These are phyloP conservation scores for Akabosia matsudoensis DNA, from an alignment of 1,140 invertebrate genomes.

Conservation along the genomic window DNA sequence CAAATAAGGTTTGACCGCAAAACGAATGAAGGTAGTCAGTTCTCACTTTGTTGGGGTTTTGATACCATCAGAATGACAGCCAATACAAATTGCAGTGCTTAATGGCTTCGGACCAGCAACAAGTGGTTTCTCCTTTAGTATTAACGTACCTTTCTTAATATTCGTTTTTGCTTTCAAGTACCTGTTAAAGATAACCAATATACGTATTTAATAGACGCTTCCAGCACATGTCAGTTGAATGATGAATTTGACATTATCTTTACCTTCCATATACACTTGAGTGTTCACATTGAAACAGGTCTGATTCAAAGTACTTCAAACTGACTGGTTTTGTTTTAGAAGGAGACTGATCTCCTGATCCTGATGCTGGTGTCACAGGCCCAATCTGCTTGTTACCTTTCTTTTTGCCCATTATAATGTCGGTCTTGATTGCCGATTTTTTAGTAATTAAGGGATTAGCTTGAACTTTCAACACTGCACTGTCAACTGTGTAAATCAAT, in stretches of 20 bases:
- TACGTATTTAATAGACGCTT: neutral
- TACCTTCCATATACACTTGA: constrained; percentile 40
- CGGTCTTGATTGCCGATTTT: no score
- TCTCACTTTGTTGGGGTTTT: neutral
- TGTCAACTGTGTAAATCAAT: no score
- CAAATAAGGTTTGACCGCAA: no score
- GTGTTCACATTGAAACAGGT: constrained; percentile 30
- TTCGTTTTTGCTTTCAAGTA: constrained; percentile 38
- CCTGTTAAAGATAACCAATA: constrained; percentile 1
- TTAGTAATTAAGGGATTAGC: no score
- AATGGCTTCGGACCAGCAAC: constrained; percentile 37
- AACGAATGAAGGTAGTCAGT: neutral
- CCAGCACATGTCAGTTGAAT: neutral
- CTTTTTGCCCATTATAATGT: neutral
- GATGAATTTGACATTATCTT: neutral
- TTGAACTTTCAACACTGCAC: no score
- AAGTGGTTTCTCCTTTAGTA: constrained; percentile 39
- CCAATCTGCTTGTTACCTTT: neutral
- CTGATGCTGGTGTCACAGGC: neutral
- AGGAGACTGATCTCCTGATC: neutral
- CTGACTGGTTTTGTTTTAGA: neutral
- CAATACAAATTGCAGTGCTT: constrained; percentile 33
- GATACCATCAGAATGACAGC: constrained; percentile 39
- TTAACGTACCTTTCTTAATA: constrained; percentile 37
- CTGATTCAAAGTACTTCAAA: constrained; percentile 24